A percentile compares a stretch with the other conserved stretches of the same genome.
Evolutionary conservation across 1,140 invertebrate genomes (phyloP).

Genomic region (Drosophila simulans): DNA sequence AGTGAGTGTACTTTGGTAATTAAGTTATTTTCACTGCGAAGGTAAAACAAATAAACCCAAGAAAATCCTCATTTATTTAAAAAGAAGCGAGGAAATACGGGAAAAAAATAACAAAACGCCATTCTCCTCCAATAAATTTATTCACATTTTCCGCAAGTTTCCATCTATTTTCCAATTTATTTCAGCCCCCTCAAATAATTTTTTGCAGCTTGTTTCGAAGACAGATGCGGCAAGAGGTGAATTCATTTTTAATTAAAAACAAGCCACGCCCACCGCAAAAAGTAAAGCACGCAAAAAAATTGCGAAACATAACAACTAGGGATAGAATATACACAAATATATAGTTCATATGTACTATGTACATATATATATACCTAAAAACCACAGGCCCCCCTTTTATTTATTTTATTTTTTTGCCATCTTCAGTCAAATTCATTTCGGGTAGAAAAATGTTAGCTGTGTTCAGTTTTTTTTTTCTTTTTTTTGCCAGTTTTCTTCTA

Average conservation of each 20-base stretch:
- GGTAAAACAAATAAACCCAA: not conserved
- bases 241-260: conserved; percentile 51
- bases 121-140: conserved; percentile 7
- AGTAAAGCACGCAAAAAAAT: conserved; percentile 2
- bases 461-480: conserved; percentile 10
- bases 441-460: conserved; percentile 31
- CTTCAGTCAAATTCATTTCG: conserved; percentile 48
- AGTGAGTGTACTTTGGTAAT: conserved; percentile 36
- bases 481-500: conserved; percentile 32
- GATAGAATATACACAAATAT: conserved; percentile 9
- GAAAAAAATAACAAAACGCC: not conserved
- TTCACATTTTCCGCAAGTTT: conserved; percentile 8
- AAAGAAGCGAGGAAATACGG: not conserved
- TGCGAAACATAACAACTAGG: conserved; percentile 19
- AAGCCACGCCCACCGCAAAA: conserved; percentile 26
- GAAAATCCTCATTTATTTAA: not conserved
- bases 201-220: conserved; percentile 16
- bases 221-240: conserved; percentile 28
- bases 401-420: not conserved
- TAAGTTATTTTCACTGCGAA: conserved; percentile 5
- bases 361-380: conserved; percentile 21
- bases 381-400: conserved; percentile 10
- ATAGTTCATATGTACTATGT: not conserved
- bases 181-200: not conserved
- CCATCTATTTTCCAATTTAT: conserved; percentile 19